Evolutionary conservation across 2,113 vertebrate genomes (phyloP).

Genomic region (Pterophyllum scalare): DNA sequence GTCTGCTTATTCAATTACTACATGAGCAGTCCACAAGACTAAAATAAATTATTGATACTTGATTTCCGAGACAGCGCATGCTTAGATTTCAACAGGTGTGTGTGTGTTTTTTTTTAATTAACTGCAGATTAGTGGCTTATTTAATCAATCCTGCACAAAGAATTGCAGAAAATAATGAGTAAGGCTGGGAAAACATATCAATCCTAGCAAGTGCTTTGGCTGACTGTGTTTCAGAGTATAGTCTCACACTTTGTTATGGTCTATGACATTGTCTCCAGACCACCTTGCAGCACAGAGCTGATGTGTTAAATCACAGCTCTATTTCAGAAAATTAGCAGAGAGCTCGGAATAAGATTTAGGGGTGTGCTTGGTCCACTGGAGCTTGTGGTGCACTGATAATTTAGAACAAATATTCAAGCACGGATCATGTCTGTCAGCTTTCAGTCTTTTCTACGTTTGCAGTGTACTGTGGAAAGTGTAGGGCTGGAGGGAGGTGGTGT

Average conservation of each 20-base stretch:
- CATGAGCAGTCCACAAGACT: background rate
- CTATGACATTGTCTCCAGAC: background rate
- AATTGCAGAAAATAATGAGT: background rate
- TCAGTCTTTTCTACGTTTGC: background rate
- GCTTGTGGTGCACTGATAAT: background rate
- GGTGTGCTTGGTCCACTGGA: background rate
- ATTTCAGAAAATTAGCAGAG: background rate
- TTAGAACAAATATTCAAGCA: background rate
- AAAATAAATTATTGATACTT: background rate
- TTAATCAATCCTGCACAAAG: background rate
- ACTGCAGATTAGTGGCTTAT: background rate
- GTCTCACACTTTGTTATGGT: background rate
- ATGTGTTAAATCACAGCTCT: background rate
- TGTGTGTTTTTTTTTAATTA: no score
- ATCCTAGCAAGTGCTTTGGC: accelerated
- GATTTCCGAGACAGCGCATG: background rate
- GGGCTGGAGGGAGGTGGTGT: slow-evolving; percentile 16
- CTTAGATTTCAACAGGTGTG: background rate
- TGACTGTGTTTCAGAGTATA: background rate
- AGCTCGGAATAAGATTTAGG: background rate
- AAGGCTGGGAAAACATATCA: background rate
- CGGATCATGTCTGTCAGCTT: slow-evolving; percentile 1
- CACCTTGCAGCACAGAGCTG: background rate
- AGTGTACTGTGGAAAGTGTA: slow-evolving; percentile 27
- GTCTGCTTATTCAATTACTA: background rate